These are phyloP conservation scores for Pitangus sulphuratus DNA, from an alignment of 2,797 vertebrate species.

Conservation along the genomic window DNA sequence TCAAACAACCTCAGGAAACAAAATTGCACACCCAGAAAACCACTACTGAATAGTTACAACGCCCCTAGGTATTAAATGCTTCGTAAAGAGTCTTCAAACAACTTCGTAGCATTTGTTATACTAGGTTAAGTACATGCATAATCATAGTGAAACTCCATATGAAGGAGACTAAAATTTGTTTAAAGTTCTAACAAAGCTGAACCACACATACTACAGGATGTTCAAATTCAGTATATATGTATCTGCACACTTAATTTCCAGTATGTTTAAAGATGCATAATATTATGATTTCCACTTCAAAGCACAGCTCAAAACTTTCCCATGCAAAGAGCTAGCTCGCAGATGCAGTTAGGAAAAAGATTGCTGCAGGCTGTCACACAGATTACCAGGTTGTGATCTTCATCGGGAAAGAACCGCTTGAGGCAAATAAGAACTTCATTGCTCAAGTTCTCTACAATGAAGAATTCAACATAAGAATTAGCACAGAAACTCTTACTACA, in stretches of 20 bases:
- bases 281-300: slow-evolving; percentile 35
- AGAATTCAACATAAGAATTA: slow-evolving; percentile 65
- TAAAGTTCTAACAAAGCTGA: not conserved
- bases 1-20: not conserved
- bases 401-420: slow-evolving; percentile 39
- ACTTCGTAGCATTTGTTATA: not conserved
- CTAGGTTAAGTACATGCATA: slow-evolving; percentile 18
- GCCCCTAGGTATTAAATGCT: not conserved
- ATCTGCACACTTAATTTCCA: not conserved
- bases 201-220: not conserved
- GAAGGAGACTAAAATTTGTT: not conserved
- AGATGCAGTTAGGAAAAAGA: slow-evolving; percentile 32
- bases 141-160: not conserved
- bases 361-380: slow-evolving; percentile 52
- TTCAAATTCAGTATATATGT: not conserved
- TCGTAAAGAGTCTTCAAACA: not conserved
- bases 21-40: not conserved
- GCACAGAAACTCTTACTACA: not conserved
- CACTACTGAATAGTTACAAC: not conserved
- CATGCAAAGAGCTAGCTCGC: slow-evolving; percentile 47
- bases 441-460: slow-evolving; percentile 67
- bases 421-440: slow-evolving; percentile 42
- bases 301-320: not conserved
- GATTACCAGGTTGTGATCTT: slow-evolving; percentile 64
- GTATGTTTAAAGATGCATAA: not conserved